Percentiles rank a stretch among this genome's conserved stretches.
phyloP scores from a whole-genome alignment of 2,113 vertebrate species.

The Bos javanicus region DNA sequence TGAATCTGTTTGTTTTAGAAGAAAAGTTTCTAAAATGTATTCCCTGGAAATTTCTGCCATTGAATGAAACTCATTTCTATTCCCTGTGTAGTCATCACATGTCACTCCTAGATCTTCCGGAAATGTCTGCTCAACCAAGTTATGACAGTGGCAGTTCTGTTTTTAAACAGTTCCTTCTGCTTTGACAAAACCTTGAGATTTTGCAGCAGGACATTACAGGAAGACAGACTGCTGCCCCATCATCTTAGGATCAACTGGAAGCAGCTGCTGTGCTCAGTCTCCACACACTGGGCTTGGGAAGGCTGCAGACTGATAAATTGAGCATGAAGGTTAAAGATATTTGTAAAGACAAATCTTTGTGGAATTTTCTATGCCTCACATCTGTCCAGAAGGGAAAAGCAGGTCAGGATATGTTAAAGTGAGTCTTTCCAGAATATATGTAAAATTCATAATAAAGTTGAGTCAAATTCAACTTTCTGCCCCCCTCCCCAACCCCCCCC shows the following conservation, averaged over 20 bases:
- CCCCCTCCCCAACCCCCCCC: rapidly evolving
- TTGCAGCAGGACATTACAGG: not conserved
- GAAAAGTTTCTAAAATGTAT: constrained; percentile 37
- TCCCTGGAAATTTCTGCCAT: constrained; percentile 40
- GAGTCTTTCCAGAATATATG: not conserved
- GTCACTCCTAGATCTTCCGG: constrained; percentile 36
- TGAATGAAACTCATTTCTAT: constrained; percentile 40
- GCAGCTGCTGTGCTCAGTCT: not conserved
- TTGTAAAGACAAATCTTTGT: not conserved
- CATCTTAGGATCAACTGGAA: not conserved
- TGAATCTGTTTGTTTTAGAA: constrained; percentile 45
- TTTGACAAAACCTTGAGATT: not conserved
- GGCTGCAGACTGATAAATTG: not conserved
- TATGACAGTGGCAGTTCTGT: not conserved
- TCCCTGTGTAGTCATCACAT: constrained; percentile 38
- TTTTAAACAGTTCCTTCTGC: constrained; percentile 3
- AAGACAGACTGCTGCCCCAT: not conserved
- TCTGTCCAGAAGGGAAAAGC: not conserved
- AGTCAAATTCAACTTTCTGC: not conserved
- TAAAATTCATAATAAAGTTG: not conserved
- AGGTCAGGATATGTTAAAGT: not conserved
- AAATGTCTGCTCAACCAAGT: constrained; percentile 13
- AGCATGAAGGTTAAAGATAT: not conserved
- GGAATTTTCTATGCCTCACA: not conserved
- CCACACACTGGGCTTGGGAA: not conserved